Evolutionary conservation across 2,797 vertebrate genomes (phyloP).

Genomic region (Sciurus vulgaris): DNA sequence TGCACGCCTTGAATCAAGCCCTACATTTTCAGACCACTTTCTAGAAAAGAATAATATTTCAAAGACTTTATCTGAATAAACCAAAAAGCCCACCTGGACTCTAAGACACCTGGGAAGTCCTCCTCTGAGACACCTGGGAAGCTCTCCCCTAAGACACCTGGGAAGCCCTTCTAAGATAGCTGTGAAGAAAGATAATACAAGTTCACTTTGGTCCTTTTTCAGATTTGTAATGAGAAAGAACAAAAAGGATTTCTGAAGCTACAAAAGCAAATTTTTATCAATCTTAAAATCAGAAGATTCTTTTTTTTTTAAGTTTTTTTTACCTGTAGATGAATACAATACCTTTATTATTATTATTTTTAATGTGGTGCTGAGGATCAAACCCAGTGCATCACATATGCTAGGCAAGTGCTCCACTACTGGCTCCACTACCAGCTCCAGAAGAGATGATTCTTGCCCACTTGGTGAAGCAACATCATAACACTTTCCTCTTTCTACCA

Average conservation of each 20-base stretch:
- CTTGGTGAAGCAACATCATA: not conserved
- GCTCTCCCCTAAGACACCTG: no score
- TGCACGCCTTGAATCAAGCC: not conserved
- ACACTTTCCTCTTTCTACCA: not conserved
- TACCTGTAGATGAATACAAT: no score
- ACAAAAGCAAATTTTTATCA: constrained; percentile 36
- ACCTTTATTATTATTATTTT: no score
- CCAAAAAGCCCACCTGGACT: not conserved
- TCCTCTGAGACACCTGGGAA: no score
- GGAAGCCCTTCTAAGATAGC: no score
- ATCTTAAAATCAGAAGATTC: not conserved
- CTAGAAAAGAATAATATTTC: constrained; percentile 1
- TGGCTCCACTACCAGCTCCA: no score
- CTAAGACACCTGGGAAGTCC: no score
- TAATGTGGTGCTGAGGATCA: no score
- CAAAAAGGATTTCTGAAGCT: not conserved
- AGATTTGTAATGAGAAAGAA: not conserved
- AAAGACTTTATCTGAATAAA: not conserved
- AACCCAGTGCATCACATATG: no score
- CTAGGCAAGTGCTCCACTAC: no score
- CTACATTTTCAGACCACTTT: not conserved
- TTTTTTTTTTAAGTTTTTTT: no score
- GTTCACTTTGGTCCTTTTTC: constrained; percentile 6
- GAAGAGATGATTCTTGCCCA: not conserved
- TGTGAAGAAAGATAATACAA: not conserved